Base-by-base conservation (phyloP, 1,140 invertebrate species). In the Euura lappo region DNA sequence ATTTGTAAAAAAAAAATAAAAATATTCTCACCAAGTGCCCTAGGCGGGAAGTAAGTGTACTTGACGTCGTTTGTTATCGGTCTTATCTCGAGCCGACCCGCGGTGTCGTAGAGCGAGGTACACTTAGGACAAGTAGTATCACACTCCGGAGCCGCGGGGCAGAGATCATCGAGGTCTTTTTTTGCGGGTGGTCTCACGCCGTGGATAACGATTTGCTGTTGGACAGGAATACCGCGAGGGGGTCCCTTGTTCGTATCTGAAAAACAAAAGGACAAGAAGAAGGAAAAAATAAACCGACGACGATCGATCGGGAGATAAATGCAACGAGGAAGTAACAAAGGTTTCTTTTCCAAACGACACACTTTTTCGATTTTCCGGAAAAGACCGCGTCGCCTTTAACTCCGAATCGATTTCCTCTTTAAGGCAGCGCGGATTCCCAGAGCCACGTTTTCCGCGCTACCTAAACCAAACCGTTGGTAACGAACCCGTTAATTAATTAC, bases 131-230 rank as follows among this genome's bases (percentile, higher is more conserved):
- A 74, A 82, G 77, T 70, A 28, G 85, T 83, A 6, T 86, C 83
- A 70, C 89, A 89, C 46, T 84, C 84, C 72, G 85, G 83, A 73
- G 81, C 84, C 0, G 87, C 80, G 2, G 87, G 86, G 76, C 89
- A 90, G 10, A 89, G 76, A 79, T 89, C 87, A 28, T 89, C 85
- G 71, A 88, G 79, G 77, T 88, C 85, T 11, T 87, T 80, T 71
- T 83, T 84, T 42, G 80, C 77, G 1, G 90, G 89, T 46, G 88
- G 83, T 11, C 82, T 80, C 60, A 86, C 82, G 45, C 89, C 89
- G 78, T 86, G 89, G 45, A 85, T 77, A 6, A 82, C 75, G 8
- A 80, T 74, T 5, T 77, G 78, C 4, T 78, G 13, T 11, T 8
- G 51, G 3, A 11, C 51, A n/a, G 13, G 28, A 28, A 28, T 28